These are phyloP conservation scores for Echinometra lucunter DNA, from an alignment of 53 echinoderm and acorn worm genomes.

Conservation along the genomic window DNA sequence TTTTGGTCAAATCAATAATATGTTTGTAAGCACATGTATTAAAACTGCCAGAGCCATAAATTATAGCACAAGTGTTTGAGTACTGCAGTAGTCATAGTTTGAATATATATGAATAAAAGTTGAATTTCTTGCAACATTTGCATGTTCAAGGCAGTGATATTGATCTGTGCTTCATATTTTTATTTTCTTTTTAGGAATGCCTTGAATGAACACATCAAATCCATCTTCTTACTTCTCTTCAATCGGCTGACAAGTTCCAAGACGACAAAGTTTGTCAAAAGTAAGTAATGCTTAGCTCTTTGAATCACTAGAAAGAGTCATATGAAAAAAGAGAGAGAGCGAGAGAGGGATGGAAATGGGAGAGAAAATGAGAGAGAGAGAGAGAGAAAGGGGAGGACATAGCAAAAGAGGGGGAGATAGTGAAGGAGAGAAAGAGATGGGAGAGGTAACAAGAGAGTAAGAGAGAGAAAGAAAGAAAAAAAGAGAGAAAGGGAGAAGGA, in stretches of 20 bases:
- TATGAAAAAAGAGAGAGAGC: no score
- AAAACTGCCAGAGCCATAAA: no score
- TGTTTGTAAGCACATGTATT: no score
- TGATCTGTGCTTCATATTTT: neutral
- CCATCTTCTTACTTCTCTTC: constrained; percentile 91
- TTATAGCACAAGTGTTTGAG: no score
- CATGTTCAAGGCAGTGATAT: neutral
- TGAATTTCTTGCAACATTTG: neutral
- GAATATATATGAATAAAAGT: neutral
- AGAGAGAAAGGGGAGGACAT: neutral
- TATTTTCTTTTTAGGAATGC: constrained; percentile 68
- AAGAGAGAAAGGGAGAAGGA: neutral
- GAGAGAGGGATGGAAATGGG: neutral
- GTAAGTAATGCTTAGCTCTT: constrained; percentile 66
- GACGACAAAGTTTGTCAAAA: constrained; percentile 95
- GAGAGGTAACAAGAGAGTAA: no score
- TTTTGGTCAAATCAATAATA: no score
- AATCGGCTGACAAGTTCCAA: constrained; percentile 91
- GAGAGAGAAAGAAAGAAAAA: no score
- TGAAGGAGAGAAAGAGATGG: neutral
- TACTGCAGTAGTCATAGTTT: no score
- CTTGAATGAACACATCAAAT: constrained; percentile 74
- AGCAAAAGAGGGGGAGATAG: no score
- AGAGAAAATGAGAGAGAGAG: no score
- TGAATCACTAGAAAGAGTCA: neutral